Evolutionary conservation across 2,888 invertebrate species (phyloP).

Genomic region (Drosophila robusta): DNA sequence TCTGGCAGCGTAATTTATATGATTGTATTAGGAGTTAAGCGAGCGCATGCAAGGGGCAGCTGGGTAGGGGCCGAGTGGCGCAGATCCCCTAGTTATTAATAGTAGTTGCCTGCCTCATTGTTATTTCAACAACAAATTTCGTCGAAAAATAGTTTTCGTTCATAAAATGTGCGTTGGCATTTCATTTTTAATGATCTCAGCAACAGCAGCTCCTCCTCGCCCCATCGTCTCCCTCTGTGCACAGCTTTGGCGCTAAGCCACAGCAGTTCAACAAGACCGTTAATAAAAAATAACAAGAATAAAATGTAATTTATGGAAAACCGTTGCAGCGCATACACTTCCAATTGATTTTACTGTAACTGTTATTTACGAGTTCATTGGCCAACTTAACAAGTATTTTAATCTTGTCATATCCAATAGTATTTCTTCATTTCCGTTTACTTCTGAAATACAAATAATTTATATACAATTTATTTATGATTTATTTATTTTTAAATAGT

Average conservation of each 20-base stretch:
- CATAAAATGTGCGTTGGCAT: constrained; percentile 61
- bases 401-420: no score
- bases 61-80: neutral
- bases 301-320: constrained; percentile 23
- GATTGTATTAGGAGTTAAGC: constrained; percentile 69
- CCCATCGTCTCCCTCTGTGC: neutral
- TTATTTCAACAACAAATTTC: constrained; percentile 69
- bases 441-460: no score
- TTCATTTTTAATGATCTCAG: constrained; percentile 69
- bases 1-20: constrained; percentile 75
- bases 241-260: constrained; percentile 30
- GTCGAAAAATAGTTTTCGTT: constrained; percentile 64
- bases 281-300: constrained; percentile 15
- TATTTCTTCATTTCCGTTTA: no score
- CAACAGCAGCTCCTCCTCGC: constrained; percentile 19
- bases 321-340: neutral
- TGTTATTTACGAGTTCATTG: neutral
- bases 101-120: constrained; percentile 57
- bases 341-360: neutral
- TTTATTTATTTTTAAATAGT: no score
- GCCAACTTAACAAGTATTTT: no score
- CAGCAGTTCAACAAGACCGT: constrained; percentile 23
- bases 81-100: constrained; percentile 68
- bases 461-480: no score
- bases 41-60: constrained; percentile 7